A percentile compares a stretch with the other conserved stretches of the same genome.
Evolutionary conservation across 2,888 invertebrate species (phyloP).

Genomic region (Lysandra coridon): DNA sequence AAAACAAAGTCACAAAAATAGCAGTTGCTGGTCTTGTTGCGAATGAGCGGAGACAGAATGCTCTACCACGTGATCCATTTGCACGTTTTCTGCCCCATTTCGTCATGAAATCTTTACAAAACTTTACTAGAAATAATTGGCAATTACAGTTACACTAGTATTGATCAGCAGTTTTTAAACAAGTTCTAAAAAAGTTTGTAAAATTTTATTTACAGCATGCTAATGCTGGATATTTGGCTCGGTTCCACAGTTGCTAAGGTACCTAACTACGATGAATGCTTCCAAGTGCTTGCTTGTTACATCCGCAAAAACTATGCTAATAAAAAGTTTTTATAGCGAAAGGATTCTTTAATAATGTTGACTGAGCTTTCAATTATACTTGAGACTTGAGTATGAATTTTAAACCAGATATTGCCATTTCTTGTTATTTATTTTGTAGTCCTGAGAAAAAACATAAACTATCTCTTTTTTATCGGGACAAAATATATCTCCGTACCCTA

Average conservation of each 20-base stretch:
- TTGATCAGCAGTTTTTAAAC: slow-evolving; percentile 4
- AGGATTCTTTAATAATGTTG: slow-evolving; percentile 19
- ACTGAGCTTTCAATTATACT: slow-evolving; percentile 5
- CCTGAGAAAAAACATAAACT: too few relatives aligned
- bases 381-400: neutral
- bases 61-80: neutral
- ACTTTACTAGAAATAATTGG: slow-evolving; percentile 13
- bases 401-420: neutral
- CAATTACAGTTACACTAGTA: slow-evolving; percentile 10
- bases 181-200: slow-evolving; percentile 26
- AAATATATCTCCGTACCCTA: too few relatives aligned
- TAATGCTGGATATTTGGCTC: slow-evolving; percentile 42
- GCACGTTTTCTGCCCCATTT: neutral
- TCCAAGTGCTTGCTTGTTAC: slow-evolving; percentile 29
- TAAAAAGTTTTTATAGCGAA: slow-evolving; percentile 30
- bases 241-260: slow-evolving; percentile 42
- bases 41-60: too few relatives aligned
- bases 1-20: too few relatives aligned
- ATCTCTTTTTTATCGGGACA: neutral
- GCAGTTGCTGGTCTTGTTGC: too few relatives aligned
- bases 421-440: neutral
- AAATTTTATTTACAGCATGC: slow-evolving; percentile 41
- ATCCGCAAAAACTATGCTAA: slow-evolving; percentile 31
- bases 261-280: slow-evolving; percentile 32
- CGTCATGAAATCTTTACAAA: neutral